A percentile compares a stretch with the other conserved stretches of the same genome.
Evolutionary conservation across 2,888 invertebrate genomes (phyloP).

Genomic region (Xylota segnis): DNA sequence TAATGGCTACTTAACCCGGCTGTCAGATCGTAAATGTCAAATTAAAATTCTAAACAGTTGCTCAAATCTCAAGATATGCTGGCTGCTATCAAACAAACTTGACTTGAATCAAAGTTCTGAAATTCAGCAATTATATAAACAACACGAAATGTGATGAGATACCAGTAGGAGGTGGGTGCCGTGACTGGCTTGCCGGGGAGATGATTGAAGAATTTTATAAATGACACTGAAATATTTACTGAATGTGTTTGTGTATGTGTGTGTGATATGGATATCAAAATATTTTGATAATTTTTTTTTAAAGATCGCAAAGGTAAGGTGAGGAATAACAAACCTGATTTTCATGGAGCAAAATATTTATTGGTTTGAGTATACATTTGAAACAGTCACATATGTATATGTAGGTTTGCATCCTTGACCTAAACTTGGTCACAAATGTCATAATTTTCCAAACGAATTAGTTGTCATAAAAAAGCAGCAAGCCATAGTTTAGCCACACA

Average conservation of each 20-base stretch:
- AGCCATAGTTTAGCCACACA: no score
- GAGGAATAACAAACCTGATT: not conserved
- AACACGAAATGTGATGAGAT: conserved; percentile 19
- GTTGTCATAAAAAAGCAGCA: no score
- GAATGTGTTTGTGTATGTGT: not conserved
- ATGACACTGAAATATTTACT: conserved; percentile 31
- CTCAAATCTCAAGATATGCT: not conserved
- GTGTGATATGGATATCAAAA: conserved; percentile 29
- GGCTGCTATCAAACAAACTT: not conserved
- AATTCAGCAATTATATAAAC: conserved; percentile 22
- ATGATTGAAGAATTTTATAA: not conserved
- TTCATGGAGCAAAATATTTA: no score
- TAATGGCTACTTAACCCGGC: conserved; percentile 39
- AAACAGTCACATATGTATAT: no score
- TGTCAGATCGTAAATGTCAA: conserved; percentile 46
- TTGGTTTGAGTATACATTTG: no score
- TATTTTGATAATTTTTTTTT: not conserved
- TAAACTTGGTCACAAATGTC: no score
- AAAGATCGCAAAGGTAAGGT: not conserved
- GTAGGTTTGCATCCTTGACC: no score
- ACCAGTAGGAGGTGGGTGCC: no score
- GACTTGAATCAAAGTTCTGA: conserved; percentile 35
- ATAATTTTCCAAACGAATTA: no score
- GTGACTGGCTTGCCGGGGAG: not conserved
- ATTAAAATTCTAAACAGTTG: conserved; percentile 53